phyloP scores from a whole-genome alignment of 1,140 invertebrate species.

The Galleria mellonella region DNA sequence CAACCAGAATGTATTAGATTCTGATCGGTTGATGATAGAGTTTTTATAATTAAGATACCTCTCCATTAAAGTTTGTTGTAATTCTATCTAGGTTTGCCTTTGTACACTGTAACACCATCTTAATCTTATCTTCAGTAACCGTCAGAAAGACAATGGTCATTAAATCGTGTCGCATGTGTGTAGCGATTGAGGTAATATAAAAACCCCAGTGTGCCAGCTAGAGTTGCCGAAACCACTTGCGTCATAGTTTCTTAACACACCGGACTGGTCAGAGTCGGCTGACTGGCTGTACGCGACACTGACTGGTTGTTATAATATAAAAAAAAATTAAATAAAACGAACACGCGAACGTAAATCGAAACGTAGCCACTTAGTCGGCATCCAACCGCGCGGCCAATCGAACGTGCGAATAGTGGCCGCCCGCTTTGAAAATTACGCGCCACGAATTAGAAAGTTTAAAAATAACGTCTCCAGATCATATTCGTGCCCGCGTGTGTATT shows the following conservation, averaged over 20 bases:
- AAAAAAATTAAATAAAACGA: slow-evolving; percentile 33
- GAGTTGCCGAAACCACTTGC: slow-evolving; percentile 61
- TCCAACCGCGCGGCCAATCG: slow-evolving; percentile 29
- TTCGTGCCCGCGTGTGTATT: slow-evolving; percentile 5
- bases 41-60: too few relatives aligned
- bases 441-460: slow-evolving; percentile 14
- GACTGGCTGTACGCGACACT: slow-evolving; percentile 7
- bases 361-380: slow-evolving; percentile 31
- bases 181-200: slow-evolving; percentile 41
- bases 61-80: too few relatives aligned
- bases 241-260: slow-evolving; percentile 48
- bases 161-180: slow-evolving; percentile 4
- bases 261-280: slow-evolving; percentile 28
- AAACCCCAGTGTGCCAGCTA: slow-evolving; percentile 27
- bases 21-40: too few relatives aligned
- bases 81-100: too few relatives aligned
- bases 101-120: too few relatives aligned
- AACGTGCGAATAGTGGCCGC: slow-evolving; percentile 21
- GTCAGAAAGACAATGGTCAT: slow-evolving; percentile 1
- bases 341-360: slow-evolving; percentile 21
- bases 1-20: too few relatives aligned
- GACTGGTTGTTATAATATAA: slow-evolving; percentile 8
- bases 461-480: slow-evolving; percentile 29
- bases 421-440: slow-evolving; percentile 29
- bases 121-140: too few relatives aligned